A percentile compares a stretch with the other conserved stretches of the same genome.
phyloP scores from a whole-genome alignment of 1,140 invertebrate genomes.

The Leptestheria dahalacensis region DNA sequence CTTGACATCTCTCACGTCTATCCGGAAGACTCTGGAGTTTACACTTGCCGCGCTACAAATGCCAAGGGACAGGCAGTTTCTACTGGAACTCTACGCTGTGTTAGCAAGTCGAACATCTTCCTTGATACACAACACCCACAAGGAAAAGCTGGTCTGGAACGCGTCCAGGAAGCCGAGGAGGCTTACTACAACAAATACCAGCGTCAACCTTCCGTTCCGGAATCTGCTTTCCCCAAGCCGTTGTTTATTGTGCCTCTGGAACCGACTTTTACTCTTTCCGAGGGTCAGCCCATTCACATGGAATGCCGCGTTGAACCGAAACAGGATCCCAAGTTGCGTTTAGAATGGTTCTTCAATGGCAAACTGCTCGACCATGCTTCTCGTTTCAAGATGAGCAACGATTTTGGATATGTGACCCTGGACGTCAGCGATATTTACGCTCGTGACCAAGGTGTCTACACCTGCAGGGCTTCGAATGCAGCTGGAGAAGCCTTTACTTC shows the following conservation, averaged over 20 bases:
- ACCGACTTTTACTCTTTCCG: slow-evolving; percentile 66
- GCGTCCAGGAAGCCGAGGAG: slow-evolving; percentile 67
- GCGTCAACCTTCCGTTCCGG: slow-evolving; percentile 44
- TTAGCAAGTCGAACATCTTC: slow-evolving; percentile 58
- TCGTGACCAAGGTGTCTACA: slow-evolving; percentile 87
- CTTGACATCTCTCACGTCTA: slow-evolving; percentile 66
- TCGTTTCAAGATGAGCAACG: slow-evolving; percentile 69
- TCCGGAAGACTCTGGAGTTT: slow-evolving; percentile 75
- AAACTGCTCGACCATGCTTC: slow-evolving; percentile 68
- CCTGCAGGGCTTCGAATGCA: slow-evolving; percentile 71
- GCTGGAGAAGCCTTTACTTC: slow-evolving; percentile 81
- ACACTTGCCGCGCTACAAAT: slow-evolving; percentile 83
- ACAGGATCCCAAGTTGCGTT: slow-evolving; percentile 86
- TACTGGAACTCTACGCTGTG: slow-evolving; percentile 69
- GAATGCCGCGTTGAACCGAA: slow-evolving; percentile 90
- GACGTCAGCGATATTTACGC: slow-evolving; percentile 78
- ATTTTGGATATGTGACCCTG: slow-evolving; percentile 84
- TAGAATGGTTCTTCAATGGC: slow-evolving; percentile 89
- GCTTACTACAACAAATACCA: slow-evolving; percentile 50
- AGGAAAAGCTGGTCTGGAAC: slow-evolving; percentile 64
- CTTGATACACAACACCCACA: slow-evolving; percentile 78
- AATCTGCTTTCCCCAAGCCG: slow-evolving; percentile 66
- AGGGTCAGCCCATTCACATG: slow-evolving; percentile 77
- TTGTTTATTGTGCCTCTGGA: slow-evolving; percentile 69
- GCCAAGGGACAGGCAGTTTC: slow-evolving; percentile 64